Conservation (phyloP, 2,797 vertebrate species). For the Halcyon chelicuti region DNA sequence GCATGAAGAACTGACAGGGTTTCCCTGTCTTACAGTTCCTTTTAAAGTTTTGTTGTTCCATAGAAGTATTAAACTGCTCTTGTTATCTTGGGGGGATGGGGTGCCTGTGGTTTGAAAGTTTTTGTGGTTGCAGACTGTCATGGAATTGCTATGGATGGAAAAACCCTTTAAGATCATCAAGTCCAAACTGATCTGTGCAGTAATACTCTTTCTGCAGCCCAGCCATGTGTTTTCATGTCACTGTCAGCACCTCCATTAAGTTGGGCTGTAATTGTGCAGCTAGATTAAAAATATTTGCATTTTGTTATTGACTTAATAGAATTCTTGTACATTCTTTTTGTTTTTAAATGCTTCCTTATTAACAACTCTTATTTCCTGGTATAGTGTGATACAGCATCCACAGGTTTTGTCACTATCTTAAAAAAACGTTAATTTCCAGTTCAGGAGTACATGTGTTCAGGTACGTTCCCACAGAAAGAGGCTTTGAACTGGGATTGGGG, state of each 20-base stretch:
- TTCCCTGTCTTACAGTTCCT: background rate
- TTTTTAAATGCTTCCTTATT: background rate
- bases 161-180: no score
- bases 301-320: background rate
- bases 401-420: background rate
- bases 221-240: background rate
- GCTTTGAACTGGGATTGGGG: no score
- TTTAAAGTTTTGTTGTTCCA: background rate
- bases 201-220: background rate
- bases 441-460: background rate
- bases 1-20: background rate
- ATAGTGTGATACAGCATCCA: background rate
- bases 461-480: no score
- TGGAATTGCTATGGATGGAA: no score
- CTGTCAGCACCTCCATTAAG: background rate
- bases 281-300: background rate
- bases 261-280: background rate
- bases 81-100: background rate
- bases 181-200: background rate
- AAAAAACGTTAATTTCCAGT: background rate
- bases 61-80: background rate
- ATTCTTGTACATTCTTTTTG: background rate
- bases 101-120: background rate
- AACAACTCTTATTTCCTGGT: background rate
- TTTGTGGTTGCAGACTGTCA: background rate